Percentiles rank a stretch among this genome's conserved stretches.
Conservation (phyloP, 2,888 invertebrate genomes). For the Lasioglossum zephyrum region DNA sequence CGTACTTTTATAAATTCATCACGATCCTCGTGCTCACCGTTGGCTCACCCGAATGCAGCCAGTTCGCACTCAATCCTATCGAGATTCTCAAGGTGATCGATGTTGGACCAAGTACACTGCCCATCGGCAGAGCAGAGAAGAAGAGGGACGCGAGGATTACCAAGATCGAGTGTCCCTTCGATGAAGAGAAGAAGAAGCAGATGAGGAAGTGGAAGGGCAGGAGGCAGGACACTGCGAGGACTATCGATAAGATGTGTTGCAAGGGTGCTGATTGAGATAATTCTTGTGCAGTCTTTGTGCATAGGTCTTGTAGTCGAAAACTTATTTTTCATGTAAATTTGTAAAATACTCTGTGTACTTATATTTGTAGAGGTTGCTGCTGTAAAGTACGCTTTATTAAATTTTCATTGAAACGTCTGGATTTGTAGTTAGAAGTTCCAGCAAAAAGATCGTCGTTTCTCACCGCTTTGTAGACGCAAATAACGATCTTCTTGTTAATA, state of each 20-base stretch:
- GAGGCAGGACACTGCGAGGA: conserved; percentile 45
- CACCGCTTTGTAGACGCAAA: no score
- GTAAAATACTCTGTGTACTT: not conserved
- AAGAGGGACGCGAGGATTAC: conserved; percentile 17
- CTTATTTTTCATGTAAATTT: not conserved
- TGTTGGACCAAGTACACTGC: conserved; percentile 26
- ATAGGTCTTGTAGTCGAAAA: not conserved
- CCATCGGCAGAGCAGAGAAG: conserved; percentile 32
- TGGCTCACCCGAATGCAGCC: conserved; percentile 76
- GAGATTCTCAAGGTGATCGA: conserved; percentile 75
- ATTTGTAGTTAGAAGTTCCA: no score
- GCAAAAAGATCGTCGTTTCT: no score
- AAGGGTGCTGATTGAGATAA: conserved; percentile 43
- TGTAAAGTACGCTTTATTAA: not conserved
- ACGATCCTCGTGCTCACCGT: conserved; percentile 72
- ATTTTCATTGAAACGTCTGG: not conserved
- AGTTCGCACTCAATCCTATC: conserved; percentile 75
- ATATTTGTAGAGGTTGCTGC: not conserved
- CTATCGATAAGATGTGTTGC: conserved; percentile 63
- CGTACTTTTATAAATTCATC: conserved; percentile 75
- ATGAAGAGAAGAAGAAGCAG: conserved; percentile 61
- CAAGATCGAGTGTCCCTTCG: conserved; percentile 61
- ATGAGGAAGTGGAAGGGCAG: conserved; percentile 64
- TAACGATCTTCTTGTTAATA: no score
- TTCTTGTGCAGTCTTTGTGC: not conserved